Evolutionary conservation across 2,113 vertebrate genomes (phyloP).

Genomic region (Symphodus melops): DNA sequence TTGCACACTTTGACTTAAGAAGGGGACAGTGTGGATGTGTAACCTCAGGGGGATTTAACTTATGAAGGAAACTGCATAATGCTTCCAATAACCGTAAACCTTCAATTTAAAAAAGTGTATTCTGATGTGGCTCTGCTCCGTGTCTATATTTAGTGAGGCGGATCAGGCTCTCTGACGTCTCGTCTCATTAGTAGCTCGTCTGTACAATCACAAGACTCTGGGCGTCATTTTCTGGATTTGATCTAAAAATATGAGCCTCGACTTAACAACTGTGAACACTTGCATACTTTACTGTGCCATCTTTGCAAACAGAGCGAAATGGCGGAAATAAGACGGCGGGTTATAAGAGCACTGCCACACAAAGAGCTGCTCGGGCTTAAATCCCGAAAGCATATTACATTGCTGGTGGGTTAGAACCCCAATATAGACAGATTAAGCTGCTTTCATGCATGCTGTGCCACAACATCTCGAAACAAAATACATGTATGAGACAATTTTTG

Average conservation of each 20-base stretch:
- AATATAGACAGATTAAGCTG: slow-evolving; percentile 44
- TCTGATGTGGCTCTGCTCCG: slow-evolving; percentile 47
- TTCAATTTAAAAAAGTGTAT: slow-evolving; percentile 53
- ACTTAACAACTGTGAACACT: slow-evolving; percentile 53
- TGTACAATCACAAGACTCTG: slow-evolving; percentile 61
- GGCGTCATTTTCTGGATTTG: slow-evolving; percentile 63
- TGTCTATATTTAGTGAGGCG: slow-evolving; percentile 74
- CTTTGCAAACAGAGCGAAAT: slow-evolving; percentile 26
- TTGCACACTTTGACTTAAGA: slow-evolving; percentile 33
- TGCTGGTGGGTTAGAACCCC: slow-evolving; percentile 38
- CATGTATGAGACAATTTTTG: slow-evolving; percentile 5
- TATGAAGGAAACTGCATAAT: slow-evolving; percentile 24
- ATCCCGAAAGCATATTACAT: slow-evolving; percentile 54
- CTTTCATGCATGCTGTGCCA: slow-evolving; percentile 39
- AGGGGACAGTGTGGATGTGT: slow-evolving; percentile 14
- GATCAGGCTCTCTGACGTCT: slow-evolving; percentile 63
- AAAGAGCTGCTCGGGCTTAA: slow-evolving; percentile 42
- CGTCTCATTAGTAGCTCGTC: slow-evolving; percentile 66
- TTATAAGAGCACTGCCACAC: slow-evolving; percentile 37
- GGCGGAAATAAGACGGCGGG: slow-evolving; percentile 37
- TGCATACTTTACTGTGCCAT: slow-evolving; percentile 24
- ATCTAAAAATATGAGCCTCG: slow-evolving; percentile 74
- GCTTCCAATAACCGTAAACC: slow-evolving; percentile 43
- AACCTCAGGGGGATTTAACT: slow-evolving; percentile 33
- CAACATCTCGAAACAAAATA: slow-evolving; percentile 40